A percentile compares a stretch with the other conserved stretches of the same genome.
phyloP scores from a whole-genome alignment of 2,888 invertebrate species.

The Epistrophe grossulariae region DNA sequence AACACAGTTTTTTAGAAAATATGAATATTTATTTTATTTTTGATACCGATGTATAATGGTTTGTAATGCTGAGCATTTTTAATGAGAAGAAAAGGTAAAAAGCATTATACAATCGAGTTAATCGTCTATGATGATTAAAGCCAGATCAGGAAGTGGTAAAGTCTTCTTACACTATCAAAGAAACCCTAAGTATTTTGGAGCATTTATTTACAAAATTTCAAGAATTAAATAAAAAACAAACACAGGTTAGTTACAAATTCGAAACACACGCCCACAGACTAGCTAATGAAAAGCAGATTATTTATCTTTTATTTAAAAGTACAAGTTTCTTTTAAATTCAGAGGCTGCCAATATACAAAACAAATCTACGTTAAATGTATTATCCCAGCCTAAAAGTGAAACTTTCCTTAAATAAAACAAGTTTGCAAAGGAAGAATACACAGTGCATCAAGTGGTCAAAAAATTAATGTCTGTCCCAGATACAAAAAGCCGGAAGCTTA shows the following conservation, averaged over 20 bases:
- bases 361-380: not conserved
- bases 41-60: too few relatives aligned
- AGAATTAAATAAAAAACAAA: too few relatives aligned
- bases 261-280: not conserved
- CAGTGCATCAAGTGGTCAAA: constrained; percentile 32
- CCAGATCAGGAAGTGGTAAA: too few relatives aligned
- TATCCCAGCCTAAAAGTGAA: constrained; percentile 20
- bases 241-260: not conserved
- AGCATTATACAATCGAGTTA: too few relatives aligned
- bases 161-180: too few relatives aligned
- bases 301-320: not conserved
- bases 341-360: not conserved
- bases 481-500: constrained; percentile 70
- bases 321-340: not conserved
- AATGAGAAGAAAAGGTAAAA: too few relatives aligned
- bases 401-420: constrained; percentile 28
- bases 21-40: too few relatives aligned
- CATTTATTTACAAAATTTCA: too few relatives aligned
- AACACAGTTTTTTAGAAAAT: too few relatives aligned
- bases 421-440: constrained; percentile 38
- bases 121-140: too few relatives aligned
- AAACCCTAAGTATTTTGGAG: too few relatives aligned
- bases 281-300: not conserved
- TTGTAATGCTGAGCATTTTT: too few relatives aligned
- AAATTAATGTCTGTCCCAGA: constrained; percentile 22